Base-by-base conservation (phyloP, 1,140 invertebrate species). In the Gonatopus flavifemur region DNA sequence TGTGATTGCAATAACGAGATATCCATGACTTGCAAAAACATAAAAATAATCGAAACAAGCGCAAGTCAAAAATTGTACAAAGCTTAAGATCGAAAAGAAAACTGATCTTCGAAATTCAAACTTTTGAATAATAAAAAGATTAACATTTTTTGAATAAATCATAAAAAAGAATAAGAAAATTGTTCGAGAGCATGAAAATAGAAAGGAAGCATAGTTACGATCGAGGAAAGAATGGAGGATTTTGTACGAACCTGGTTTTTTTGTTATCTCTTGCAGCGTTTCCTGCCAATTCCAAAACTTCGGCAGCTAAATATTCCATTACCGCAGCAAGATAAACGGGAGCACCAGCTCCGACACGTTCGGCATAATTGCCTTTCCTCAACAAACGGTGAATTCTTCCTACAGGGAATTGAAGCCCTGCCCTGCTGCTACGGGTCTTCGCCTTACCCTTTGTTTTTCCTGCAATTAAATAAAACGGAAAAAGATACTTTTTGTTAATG, bases 361-460 rank as follows among this genome's bases (percentile, higher is more conserved):
- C 78, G 2, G 84, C 82, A 61, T 84, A 86, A 59, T 85, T 79
- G 12, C 84, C 84, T 55, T 85, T 85, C 12, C 83, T 74, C 3
- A 89, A 69, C 21, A 86, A 74, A 53, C 84, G 82, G 63, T 87
- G 85, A 39, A 83, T 72, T 41, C 81, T 69, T 13, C 78, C 79
- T 3, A 82, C 87, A 1, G 88, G 87, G 55, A 90, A 88, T 37
- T 82, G 80, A 5, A 89, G 79, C 8, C 88, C 87, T 24, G 87
- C 86, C 12, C 85, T 77, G 49, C 67, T 80, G 18, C 84, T 86
- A 21, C 84, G 77, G 12, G 80, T 73, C 77, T 84, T 84, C 51
- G 67, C 67, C 68, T 83, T 83, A 8, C 73, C 71, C 67, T 82
- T 83, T 3, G 65, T 57, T 43, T 80, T 81, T 56, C 72, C 67